Base-by-base conservation (phyloP, 64 coral and sea anemone species). In the Montipora capricornis region DNA sequence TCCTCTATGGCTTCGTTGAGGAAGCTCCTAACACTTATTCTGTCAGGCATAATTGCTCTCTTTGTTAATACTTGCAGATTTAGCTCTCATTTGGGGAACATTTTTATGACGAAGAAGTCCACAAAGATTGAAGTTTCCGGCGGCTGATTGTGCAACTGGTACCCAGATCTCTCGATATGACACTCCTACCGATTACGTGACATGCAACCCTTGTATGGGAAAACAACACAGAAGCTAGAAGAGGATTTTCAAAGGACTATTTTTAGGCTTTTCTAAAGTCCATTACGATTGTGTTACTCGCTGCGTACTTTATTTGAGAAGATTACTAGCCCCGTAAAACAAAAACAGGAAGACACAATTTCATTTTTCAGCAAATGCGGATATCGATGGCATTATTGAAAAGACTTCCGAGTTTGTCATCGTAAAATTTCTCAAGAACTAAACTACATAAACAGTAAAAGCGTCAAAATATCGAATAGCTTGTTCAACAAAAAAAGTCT, bases 1-100 rank as follows among this genome's bases (percentile, higher is more conserved):
- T 97, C 95, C 26, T 97, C 92, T n/a, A 83, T 76, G 13, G 95
- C 91, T 80, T 94, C 95, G 6, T 71, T 68, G n/a, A 97, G 84
- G 52, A 97, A 97, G 44, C 81, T 93, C 11, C 83, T 88, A 19
- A 92, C 91, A 62, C 88, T 90, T 91, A 97, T 97, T 95, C 84
- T 97, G 84, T 97, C 95, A 4, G 95, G 95, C 95, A 97, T 97
- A 67, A 66, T 84, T 80, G 71, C 44, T 92, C 0, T 44, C 8
- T 61, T 75, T 22, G 49, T 19, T 12, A 78, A 59, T 57, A 0
- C 7, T 24, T 76, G 37, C 44, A 3, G 22, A 60, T 26, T 60
- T 26, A 89, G n/a, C 20, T 46, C 47, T 91, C 82, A 86, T 86
- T 71, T 73, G 15, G 46, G 15, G 82, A 24, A 51, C 82, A 86